Evolutionary conservation across 2,797 vertebrate genomes (phyloP), one percentile per base, ranked within the genome.

Genomic region (Carduelis carduelis): DNA sequence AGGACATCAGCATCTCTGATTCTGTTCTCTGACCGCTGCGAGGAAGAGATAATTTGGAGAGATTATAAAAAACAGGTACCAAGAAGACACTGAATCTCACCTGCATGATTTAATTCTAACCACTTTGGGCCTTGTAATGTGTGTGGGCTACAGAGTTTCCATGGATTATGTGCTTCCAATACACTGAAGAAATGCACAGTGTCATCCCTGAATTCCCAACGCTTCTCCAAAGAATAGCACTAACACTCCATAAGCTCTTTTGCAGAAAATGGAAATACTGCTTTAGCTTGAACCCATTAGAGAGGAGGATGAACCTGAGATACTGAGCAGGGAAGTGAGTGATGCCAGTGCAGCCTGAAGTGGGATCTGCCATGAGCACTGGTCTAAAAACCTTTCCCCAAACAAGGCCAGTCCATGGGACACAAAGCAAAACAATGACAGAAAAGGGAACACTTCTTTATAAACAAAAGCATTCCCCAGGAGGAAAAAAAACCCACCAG

Each of bases 391-490:
- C 43, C 56, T 61, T 82, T 56, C 83, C 52, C 56, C 80, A 93
- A 89, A 87, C 70, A 84, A 60, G 72, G 68, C 9, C 50, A 61
- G 76, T 63, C 81, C 76, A 79, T 39, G 74, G 69, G n/a, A 86
- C 70, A 69, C 22, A 47, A 86, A 93, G 60, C 43, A 65, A 90
- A 95, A 85, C 61, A 88, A 35, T 37, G 60, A 66, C 64, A 93
- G 52, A 79, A 92, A 92, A 76, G 52, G 34, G 63, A 94, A 91
- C 11, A n/a, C 63, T 88, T 86, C 69, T 91, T 72, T 26, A 52
- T 87, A 96, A 95, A 96, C 80, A 83, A 90, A 95, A 90, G 66
- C 85, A 94, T 86, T 91, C 52, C 32, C 46, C 66, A 82, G 24
- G 44, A 95, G 28, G 37, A 20, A n/a, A 75, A 75, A 59, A 86